phyloP scores from a whole-genome alignment of 2,888 invertebrate genomes.

The Callosobruchus maculatus region DNA sequence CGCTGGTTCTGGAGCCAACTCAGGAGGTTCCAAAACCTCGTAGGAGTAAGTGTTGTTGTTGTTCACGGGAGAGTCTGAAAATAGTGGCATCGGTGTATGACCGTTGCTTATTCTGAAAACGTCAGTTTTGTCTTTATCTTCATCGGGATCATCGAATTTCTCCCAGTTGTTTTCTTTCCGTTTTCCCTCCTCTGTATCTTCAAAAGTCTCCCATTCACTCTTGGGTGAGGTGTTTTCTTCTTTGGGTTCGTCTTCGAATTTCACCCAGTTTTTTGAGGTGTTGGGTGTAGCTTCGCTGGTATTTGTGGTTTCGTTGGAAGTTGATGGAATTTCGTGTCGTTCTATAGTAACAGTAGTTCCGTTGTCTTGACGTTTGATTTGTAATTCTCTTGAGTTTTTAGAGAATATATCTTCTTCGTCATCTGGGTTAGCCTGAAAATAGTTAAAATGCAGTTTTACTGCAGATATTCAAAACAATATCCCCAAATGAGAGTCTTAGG shows the following conservation, averaged over 20 bases:
- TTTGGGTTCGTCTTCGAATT: conserved; percentile 30
- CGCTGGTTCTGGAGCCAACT: conserved; percentile 6
- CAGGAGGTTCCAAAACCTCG: conserved; percentile 30
- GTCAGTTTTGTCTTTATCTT: not conserved
- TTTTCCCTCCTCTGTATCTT: conserved; percentile 17
- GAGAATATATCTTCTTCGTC: conserved; percentile 59
- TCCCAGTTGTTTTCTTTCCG: conserved; percentile 21
- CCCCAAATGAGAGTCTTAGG: too few relatives aligned
- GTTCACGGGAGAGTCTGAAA: conserved; percentile 54
- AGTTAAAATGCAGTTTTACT: too few relatives aligned
- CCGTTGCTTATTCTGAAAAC: conserved; percentile 16
- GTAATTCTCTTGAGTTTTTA: conserved; percentile 38
- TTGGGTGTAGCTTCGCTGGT: not conserved
- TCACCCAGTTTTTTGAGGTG: conserved; percentile 29
- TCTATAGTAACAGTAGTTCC: conserved; percentile 25
- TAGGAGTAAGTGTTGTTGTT: conserved; percentile 47
- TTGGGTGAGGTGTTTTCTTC: conserved; percentile 8
- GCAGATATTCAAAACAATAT: too few relatives aligned
- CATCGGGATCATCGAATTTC: conserved; percentile 24
- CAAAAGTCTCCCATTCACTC: conserved; percentile 31
- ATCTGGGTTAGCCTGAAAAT: conserved; percentile 32
- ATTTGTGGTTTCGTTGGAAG: not conserved
- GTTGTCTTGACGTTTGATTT: conserved; percentile 34
- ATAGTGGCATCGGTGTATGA: conserved; percentile 52
- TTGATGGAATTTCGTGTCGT: conserved; percentile 22